phyloP scores from a whole-genome alignment of 2,797 vertebrate genomes.

The Anolis apletophallus region DNA sequence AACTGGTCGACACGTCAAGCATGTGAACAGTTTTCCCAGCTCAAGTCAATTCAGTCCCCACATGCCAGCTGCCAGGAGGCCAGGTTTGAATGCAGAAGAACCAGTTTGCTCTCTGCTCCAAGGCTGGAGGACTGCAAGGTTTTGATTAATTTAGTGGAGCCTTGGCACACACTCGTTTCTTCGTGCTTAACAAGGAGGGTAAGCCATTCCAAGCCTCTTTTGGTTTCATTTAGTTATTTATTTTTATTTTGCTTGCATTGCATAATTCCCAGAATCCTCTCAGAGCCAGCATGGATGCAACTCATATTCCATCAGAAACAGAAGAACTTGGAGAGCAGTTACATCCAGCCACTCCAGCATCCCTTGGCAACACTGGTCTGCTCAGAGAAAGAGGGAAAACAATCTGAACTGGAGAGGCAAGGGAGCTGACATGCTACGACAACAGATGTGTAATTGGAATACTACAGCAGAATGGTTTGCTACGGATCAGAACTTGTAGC shows the following conservation, averaged over 20 bases:
- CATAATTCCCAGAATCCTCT: no score
- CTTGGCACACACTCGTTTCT: neutral
- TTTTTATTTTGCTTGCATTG: no score
- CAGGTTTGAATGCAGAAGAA: constrained; percentile 32
- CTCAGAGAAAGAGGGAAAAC: neutral
- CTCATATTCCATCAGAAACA: neutral
- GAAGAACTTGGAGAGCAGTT: neutral
- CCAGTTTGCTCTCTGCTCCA: constrained; percentile 17
- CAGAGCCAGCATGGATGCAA: neutral
- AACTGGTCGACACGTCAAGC: neutral
- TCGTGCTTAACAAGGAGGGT: neutral
- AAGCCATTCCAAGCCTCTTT: neutral
- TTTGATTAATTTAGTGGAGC: neutral
- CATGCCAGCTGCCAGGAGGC: neutral
- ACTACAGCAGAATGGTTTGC: neutral
- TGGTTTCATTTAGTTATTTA: neutral
- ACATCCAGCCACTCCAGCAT: neutral
- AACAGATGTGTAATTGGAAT: neutral
- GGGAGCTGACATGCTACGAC: neutral
- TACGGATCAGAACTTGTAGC: neutral
- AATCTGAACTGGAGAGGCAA: neutral
- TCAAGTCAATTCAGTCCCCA: constrained; percentile 12
- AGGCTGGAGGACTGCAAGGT: neutral
- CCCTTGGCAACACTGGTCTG: neutral
- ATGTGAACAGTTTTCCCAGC: neutral